Evolutionary conservation across 2,888 invertebrate species (phyloP), one percentile per base, ranked within the genome.

Genomic region (Tiliacea aurago): DNA sequence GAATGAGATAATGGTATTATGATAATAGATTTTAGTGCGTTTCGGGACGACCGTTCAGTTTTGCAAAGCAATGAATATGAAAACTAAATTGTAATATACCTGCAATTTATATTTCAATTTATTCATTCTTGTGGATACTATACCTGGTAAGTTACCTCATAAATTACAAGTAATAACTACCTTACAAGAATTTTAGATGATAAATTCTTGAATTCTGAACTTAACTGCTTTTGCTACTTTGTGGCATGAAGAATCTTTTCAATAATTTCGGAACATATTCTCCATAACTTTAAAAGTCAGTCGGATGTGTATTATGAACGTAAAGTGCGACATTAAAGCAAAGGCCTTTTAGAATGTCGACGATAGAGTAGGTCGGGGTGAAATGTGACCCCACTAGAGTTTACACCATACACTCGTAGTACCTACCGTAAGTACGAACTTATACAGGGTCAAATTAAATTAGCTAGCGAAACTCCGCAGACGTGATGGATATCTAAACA

Each of bases 1-100:
- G 66, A 68, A 83, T 68, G 84, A 73, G 72, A 76, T 80, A 84
- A 82, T 84, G 76, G 56, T 67, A 76, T 82, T 84, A 82, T 47
- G 56, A 69, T 84, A 84, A 84, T 84, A 84, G 61, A 75, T 81
- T 71, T 69, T 71, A 80, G 70, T 70, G 70, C 51, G 51, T 78
- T 81, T 55, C 13, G 49, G 23, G 18, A 33, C 49, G 53, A 61
- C 66, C 33, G 28, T 51, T 66, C 51, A 53, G 9, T 63, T 78
- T 79, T 70, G 66, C 63, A 70, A 53, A 4, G 56, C 49, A 70
- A 62, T 81, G 41, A 62, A 77, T 69, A 51, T 70, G 59, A 49
- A 66, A 68, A 61, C 59, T 69, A 61, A 81, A 81, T 76, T 78
- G 37, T 64, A 49, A 77, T 76, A 59, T 61, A 49, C 28, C 11